Percentiles rank a stretch among this genome's conserved stretches.
phyloP scores from a whole-genome alignment of 1,140 invertebrate genomes.

The Sitobion miscanthi region DNA sequence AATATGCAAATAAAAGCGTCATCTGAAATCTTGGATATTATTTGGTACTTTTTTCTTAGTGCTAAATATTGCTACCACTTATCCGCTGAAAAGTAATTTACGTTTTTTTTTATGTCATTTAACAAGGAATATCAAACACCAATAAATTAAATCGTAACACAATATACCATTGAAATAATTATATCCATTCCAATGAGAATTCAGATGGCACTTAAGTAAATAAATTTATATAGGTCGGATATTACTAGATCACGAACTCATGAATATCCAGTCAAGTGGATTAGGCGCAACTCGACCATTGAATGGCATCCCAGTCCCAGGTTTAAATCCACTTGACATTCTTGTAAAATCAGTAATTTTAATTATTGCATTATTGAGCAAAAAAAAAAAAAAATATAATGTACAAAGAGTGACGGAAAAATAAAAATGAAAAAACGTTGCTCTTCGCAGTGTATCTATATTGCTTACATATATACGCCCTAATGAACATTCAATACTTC shows the following conservation, averaged over 20 bases:
- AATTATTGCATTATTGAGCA: neutral
- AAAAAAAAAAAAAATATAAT: neutral
- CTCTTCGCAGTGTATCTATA: neutral
- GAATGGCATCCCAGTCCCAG: neutral
- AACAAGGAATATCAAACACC: neutral
- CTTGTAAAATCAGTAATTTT: neutral
- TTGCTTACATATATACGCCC: neutral
- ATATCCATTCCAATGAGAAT: neutral
- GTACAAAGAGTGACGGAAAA: neutral
- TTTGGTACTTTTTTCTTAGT: neutral
- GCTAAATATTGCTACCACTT: neutral
- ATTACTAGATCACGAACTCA: neutral
- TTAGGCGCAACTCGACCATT: neutral
- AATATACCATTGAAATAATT: neutral
- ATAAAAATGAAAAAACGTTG: neutral
- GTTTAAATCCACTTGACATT: neutral
- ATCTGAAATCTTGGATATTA: neutral
- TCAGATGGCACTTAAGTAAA: neutral
- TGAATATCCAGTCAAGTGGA: neutral
- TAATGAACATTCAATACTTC: neutral
- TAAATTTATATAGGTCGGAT: neutral
- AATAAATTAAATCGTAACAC: neutral
- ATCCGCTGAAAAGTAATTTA: neutral
- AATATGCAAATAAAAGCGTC: neutral
- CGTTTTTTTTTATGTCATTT: neutral